phyloP scores from a whole-genome alignment of 2,888 invertebrate species.

The Sylvicola cinctus region DNA sequence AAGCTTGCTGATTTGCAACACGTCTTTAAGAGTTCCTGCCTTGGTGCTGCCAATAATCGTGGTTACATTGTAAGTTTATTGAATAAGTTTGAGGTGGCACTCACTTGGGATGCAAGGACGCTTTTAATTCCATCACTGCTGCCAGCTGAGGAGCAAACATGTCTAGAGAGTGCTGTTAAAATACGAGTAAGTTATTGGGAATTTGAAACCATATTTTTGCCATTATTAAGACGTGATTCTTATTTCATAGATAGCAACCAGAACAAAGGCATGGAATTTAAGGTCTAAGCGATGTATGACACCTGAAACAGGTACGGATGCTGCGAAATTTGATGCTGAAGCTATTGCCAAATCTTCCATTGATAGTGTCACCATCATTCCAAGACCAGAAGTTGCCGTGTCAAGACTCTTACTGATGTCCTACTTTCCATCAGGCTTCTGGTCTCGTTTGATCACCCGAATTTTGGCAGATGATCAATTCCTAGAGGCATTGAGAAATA shows the following conservation, averaged over 20 bases:
- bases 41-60: conserved; percentile 43
- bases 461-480: conserved; percentile 76
- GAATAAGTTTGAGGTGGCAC: conserved; percentile 92
- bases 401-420: conserved; percentile 75
- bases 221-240: not conserved
- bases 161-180: not conserved
- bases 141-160: conserved; percentile 49
- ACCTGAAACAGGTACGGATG: not conserved
- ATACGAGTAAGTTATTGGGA: conserved; percentile 2
- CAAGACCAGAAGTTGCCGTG: conserved; percentile 20
- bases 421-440: conserved; percentile 96
- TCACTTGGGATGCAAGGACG: conserved; percentile 86
- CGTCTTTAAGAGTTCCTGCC: conserved; percentile 75
- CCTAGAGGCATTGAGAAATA: conserved; percentile 51
- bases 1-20: conserved; percentile 78
- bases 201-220: not conserved
- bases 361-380: no score
- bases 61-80: conserved; percentile 77
- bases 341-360: no score
- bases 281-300: conserved; percentile 27
- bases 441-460: conserved; percentile 86
- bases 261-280: conserved; percentile 45
- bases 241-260: conserved; percentile 8
- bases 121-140: conserved; percentile 80
- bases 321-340: not conserved